Conservation (phyloP, 2,113 vertebrate species). For the Nematolebias whitei region DNA sequence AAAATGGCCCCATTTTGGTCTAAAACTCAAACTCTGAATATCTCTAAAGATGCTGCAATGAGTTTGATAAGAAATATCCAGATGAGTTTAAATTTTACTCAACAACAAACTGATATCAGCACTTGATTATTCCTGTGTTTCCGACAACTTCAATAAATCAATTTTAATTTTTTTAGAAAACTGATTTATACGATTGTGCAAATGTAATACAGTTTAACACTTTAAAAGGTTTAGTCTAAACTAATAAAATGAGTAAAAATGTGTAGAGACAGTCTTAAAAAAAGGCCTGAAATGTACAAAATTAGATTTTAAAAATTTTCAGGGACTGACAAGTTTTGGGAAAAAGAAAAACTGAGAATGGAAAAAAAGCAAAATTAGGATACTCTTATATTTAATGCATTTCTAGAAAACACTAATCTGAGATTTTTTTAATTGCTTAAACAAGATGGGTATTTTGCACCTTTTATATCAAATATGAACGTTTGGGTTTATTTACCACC, state of each 20-base stretch:
- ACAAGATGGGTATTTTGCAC: too few relatives aligned
- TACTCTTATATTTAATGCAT: too few relatives aligned
- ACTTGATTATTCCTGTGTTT: not conserved
- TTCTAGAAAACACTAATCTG: too few relatives aligned
- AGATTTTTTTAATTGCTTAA: too few relatives aligned
- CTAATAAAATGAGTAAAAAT: constrained; percentile 16
- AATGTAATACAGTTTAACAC: not conserved
- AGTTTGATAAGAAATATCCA: constrained; percentile 1
- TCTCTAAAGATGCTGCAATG: not conserved
- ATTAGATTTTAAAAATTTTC: too few relatives aligned
- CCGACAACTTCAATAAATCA: not conserved
- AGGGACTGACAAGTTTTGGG: too few relatives aligned
- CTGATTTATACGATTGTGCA: not conserved
- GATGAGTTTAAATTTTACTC: not conserved
- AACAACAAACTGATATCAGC: not conserved
- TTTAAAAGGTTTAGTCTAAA: not conserved
- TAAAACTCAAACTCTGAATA: not conserved
- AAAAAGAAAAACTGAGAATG: too few relatives aligned
- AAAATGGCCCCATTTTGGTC: not conserved
- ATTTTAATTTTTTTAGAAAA: not conserved
- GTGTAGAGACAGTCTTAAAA: not conserved
- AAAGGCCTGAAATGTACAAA: too few relatives aligned
- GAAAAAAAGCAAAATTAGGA: too few relatives aligned
- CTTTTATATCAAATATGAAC: too few relatives aligned
- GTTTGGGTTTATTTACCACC: too few relatives aligned